Evolutionary conservation across 2,888 invertebrate genomes (phyloP).

Genomic region (Mechanitis messenoides): DNA sequence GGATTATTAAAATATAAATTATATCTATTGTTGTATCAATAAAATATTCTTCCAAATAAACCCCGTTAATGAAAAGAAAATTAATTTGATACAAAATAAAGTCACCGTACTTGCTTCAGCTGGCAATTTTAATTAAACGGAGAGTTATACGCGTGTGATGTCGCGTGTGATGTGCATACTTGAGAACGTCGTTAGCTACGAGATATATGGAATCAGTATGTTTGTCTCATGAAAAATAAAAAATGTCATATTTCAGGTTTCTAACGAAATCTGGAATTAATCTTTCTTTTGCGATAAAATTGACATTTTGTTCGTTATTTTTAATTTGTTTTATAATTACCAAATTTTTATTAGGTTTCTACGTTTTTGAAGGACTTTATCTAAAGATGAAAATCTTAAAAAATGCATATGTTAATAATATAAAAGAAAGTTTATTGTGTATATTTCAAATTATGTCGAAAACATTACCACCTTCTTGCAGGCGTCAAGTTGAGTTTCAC

Average conservation of each 20-base stretch:
- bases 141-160: not conserved
- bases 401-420: no score
- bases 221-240: no score
- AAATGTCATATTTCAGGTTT: no score
- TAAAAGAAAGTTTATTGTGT: not conserved
- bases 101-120: conserved; percentile 8
- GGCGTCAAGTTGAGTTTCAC: not conserved
- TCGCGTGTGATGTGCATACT: not conserved
- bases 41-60: not conserved
- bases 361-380: no score
- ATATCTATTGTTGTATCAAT: not conserved
- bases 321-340: no score
- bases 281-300: no score
- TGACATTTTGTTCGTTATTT: no score
- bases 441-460: not conserved
- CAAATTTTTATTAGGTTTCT: no score
- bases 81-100: conserved; percentile 2
- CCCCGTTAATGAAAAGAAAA: not conserved
- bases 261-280: no score
- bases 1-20: no score
- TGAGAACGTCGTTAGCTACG: not conserved
- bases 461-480: not conserved
- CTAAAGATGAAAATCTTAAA: no score
- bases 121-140: conserved; percentile 25
- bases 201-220: no score